Conservation (phyloP, 2,888 invertebrate genomes). For the Eilema caniola region DNA sequence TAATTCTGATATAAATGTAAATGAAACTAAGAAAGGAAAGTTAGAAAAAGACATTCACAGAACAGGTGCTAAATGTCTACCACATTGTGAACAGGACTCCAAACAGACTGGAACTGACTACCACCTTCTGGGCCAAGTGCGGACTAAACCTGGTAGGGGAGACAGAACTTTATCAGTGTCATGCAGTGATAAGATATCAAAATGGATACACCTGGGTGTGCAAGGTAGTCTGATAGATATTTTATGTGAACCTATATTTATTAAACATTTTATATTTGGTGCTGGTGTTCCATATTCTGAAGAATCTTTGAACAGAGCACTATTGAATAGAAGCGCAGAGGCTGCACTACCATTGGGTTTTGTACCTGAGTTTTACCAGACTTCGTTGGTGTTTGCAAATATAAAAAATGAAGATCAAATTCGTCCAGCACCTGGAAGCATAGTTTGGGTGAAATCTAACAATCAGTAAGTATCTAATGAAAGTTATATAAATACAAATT, state of each 20-base stretch:
- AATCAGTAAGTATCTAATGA: conserved; percentile 55
- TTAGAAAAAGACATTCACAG: conserved; percentile 83
- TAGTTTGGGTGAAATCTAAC: conserved; percentile 69
- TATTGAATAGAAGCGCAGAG: conserved; percentile 69
- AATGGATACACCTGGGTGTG: conserved; percentile 95
- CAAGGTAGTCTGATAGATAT: conserved; percentile 93
- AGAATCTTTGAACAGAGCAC: conserved; percentile 86
- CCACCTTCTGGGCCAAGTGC: conserved; percentile 90
- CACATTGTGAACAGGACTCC: conserved; percentile 85
- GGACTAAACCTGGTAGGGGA: conserved; percentile 97
- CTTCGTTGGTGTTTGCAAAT: conserved; percentile 60
- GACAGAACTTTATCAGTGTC: conserved; percentile 95
- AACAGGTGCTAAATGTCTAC: conserved; percentile 96
- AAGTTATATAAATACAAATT: no score
- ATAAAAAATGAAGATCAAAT: conserved; percentile 54
- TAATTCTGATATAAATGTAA: conserved; percentile 52
- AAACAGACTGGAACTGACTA: conserved; percentile 86
- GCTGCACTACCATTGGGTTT: conserved; percentile 39
- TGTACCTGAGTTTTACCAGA: conserved; percentile 64
- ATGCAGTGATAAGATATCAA: conserved; percentile 97
- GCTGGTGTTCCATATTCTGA: conserved; percentile 88
- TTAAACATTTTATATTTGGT: conserved; percentile 91
- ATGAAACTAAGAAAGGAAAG: conserved; percentile 58
- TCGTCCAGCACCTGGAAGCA: conserved; percentile 71
- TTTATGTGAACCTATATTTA: conserved; percentile 89